Evolutionary conservation across 1,140 invertebrate species (phyloP), one percentile per base, ranked within the genome.

Genomic region (Drosophila pseudoananassae): DNA sequence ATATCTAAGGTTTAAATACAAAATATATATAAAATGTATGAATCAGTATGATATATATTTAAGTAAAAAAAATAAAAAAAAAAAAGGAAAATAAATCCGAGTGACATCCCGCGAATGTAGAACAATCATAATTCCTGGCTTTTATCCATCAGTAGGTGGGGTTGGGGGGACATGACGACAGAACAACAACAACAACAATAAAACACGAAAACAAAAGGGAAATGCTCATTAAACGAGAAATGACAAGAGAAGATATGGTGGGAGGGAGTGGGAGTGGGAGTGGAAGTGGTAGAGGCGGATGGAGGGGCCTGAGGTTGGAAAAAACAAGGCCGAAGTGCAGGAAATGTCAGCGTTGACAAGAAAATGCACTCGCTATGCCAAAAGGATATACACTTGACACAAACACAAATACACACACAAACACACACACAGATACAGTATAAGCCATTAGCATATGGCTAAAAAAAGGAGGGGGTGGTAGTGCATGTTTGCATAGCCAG

Each of bases 321-420:
- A 36, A 72, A 74, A 40, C 64, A 82, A 78, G 77, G 82, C 77
- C 73, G 66, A 87, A 81, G 82, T 85, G 81, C 82, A 81, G 81
- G 74, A 87, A 87, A 87, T 87, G 82, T 85, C 82, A 87, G 77
- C 77, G 82, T 71, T 85, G 81, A 85, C 81, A 85, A 85, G 82
- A 85, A 85, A 87, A 87, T 85, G 82, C 83, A 87, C 82, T 85
- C 70, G 78, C 78, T 78, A 68, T 63, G 69, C 64, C 74, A 63
- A 81, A 87, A 87, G 82, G 74, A 85, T 78, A 87, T 75, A 81
- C 81, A 85, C 82, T 81, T 87, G 73, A 77, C 77, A 80, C 72
- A 84, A 43, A 64, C 63, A 55, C 49, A 54, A 23, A 46, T 59
- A 70, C 40, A 68, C 50, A 40, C 31, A 12, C n/a, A 57, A 51